Evolutionary conservation across 2,797 vertebrate genomes (phyloP).

Genomic region (Pipistrellus pipistrellus): DNA sequence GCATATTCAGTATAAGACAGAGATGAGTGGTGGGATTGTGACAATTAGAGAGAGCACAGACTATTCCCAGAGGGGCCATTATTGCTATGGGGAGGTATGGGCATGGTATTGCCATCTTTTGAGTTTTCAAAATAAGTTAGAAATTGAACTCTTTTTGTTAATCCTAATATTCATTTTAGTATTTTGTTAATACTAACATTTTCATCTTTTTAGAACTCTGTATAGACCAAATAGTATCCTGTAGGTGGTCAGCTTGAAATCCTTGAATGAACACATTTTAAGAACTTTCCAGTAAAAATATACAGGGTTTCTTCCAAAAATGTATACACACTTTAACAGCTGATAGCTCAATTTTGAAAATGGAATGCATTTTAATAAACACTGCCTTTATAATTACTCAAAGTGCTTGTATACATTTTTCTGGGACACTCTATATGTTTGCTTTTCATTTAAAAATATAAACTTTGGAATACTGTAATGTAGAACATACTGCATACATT

Average conservation of each 20-base stretch:
- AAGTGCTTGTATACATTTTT: too few relatives aligned
- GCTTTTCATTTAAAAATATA: conserved; percentile 43
- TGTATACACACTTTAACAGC: too few relatives aligned
- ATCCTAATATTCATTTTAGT: too few relatives aligned
- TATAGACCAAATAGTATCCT: background rate
- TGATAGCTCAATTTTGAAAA: too few relatives aligned
- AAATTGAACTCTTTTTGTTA: conserved; percentile 10
- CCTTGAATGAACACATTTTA: background rate
- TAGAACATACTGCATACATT: background rate
- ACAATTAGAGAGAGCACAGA: background rate
- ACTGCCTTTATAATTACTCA: too few relatives aligned
- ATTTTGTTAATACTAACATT: background rate
- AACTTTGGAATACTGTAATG: background rate
- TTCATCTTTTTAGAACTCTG: conserved; percentile 4
- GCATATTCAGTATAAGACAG: background rate
- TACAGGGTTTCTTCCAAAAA: too few relatives aligned
- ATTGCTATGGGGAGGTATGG: background rate
- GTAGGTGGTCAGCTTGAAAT: conserved; percentile 12
- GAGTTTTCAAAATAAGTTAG: conserved; percentile 33
- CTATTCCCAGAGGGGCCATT: background rate
- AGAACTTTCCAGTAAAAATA: background rate
- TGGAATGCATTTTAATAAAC: too few relatives aligned
- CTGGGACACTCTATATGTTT: background rate
- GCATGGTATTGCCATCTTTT: background rate
- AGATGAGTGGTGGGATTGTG: background rate